Evolutionary conservation across 2,113 vertebrate genomes (phyloP).

Genomic region (Menidia beryllina): DNA sequence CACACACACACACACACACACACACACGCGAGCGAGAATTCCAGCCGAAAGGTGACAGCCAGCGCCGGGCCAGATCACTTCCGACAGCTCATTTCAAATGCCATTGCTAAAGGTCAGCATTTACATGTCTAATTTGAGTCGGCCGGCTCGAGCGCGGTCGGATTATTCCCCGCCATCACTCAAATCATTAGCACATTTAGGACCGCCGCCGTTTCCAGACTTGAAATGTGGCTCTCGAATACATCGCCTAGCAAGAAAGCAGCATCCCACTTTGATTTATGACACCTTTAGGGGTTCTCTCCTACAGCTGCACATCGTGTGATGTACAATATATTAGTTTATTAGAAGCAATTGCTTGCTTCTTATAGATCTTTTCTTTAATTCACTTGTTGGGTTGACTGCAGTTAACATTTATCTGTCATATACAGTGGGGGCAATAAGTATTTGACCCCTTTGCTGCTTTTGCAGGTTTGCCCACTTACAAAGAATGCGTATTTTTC

Average conservation of each 20-base stretch:
- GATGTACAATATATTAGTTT: conserved; percentile 12
- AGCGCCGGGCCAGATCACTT: conserved; percentile 67
- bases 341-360: conserved; percentile 8
- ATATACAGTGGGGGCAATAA: too few relatives aligned
- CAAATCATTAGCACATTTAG: conserved; percentile 76
- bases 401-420: background rate
- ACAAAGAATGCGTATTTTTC: too few relatives aligned
- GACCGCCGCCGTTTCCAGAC: conserved; percentile 54
- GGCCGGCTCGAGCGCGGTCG: conserved; percentile 63
- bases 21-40: conserved; percentile 5
- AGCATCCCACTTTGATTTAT: conserved; percentile 55
- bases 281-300: conserved; percentile 35
- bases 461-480: too few relatives aligned
- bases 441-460: too few relatives aligned
- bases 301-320: conserved; percentile 28
- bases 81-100: conserved; percentile 80
- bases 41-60: conserved; percentile 67
- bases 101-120: conserved; percentile 80
- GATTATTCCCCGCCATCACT: conserved; percentile 76
- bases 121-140: conserved; percentile 83
- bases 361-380: background rate
- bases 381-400: background rate
- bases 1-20: too few relatives aligned
- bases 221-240: conserved; percentile 66
- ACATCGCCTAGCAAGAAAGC: conserved; percentile 36